These are phyloP conservation scores for Herpetotheres cachinnans DNA, from an alignment of 2,113 vertebrate genomes.

Conservation along the genomic window DNA sequence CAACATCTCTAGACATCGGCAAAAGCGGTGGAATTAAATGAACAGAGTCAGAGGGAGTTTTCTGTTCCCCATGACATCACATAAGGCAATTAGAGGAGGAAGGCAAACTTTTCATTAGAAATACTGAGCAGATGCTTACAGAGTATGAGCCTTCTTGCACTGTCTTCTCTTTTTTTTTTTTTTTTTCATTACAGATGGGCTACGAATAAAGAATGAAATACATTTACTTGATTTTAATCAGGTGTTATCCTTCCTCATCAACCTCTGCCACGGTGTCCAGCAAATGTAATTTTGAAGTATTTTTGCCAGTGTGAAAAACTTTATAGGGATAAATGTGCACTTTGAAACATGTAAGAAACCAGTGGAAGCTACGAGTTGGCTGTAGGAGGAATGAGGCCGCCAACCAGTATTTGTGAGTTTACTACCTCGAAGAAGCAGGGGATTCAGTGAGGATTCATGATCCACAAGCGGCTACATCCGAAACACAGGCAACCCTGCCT, in stretches of 20 bases:
- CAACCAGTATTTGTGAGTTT: neutral
- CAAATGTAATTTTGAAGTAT: neutral
- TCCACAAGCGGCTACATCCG: neutral
- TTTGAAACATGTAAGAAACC: neutral
- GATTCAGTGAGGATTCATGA: neutral
- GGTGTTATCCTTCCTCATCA: neutral
- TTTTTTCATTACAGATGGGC: neutral
- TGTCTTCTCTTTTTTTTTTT: neutral
- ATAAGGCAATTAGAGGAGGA: neutral
- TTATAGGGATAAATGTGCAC: neutral
- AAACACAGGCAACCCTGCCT: neutral
- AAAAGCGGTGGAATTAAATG: neutral
- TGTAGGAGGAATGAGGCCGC: neutral
- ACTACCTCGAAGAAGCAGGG: neutral
- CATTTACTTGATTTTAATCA: neutral
- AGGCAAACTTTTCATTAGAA: neutral
- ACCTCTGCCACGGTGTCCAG: neutral
- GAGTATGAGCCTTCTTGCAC: neutral
- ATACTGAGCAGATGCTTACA: neutral
- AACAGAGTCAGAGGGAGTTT: neutral
- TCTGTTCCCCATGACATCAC: neutral
- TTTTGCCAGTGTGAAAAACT: neutral
- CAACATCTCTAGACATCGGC: neutral
- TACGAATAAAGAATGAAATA: neutral
- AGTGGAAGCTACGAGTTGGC: neutral